phyloP scores from a whole-genome alignment of 2,797 vertebrate species.

The Amblyraja radiata region DNA sequence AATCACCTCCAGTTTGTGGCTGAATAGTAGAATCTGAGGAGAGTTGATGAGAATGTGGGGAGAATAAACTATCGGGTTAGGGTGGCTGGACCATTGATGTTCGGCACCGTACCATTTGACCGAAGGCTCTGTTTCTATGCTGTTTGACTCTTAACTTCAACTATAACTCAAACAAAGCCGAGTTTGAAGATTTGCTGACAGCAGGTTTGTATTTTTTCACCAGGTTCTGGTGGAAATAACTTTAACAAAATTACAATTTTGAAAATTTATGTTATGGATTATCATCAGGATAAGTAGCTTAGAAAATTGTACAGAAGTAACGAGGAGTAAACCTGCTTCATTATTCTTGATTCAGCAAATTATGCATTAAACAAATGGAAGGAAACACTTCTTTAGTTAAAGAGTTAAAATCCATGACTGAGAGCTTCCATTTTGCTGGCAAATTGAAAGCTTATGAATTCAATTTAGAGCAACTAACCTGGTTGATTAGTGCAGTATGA shows the following conservation, averaged over 20 bases:
- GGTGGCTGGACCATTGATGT: no score
- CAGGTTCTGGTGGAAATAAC: neutral
- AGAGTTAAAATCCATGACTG: conserved; percentile 3
- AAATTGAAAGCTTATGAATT: neutral
- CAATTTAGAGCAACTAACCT: neutral
- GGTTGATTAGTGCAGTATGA: neutral
- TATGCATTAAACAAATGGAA: neutral
- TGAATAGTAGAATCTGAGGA: no score
- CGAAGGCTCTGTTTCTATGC: no score
- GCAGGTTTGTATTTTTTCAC: neutral
- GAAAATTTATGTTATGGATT: neutral
- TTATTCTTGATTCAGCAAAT: neutral
- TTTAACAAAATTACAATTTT: neutral
- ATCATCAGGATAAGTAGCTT: neutral
- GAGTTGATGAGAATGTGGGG: no score
- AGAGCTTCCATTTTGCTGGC: neutral
- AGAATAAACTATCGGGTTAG: no score
- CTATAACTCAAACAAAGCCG: neutral
- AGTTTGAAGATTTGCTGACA: neutral
- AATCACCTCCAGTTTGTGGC: no score
- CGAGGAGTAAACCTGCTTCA: neutral
- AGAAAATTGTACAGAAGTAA: neutral
- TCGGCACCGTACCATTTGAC: no score
- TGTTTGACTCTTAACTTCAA: no score
- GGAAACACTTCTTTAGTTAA: neutral